Evolutionary conservation across 2,797 vertebrate species (phyloP), one percentile per base, ranked within the genome.

Genomic region (Coregonus ussuriensis): DNA sequence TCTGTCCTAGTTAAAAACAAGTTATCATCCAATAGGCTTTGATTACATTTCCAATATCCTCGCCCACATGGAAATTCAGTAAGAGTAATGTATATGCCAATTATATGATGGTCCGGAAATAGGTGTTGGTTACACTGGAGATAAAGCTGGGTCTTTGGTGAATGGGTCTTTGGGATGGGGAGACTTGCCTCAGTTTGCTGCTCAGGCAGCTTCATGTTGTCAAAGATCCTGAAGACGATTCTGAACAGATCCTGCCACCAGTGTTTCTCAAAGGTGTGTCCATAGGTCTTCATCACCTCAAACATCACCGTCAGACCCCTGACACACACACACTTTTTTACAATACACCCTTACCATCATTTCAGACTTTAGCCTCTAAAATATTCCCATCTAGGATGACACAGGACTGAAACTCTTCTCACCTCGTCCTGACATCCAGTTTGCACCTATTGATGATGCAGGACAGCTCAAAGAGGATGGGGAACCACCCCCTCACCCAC

Each of bases 381-480:
- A 47, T 47, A 47, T 47, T 11, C 41, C 41, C 9, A 47, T 47
- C 6, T 62, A 21, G 0, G 56, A 18, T 21, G 56, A n/a, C 56
- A 62, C 18, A 62, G 18, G n/a, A 62, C 56, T 6, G 1, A 47
- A n/a, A 31, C 7, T 18, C 54, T 37, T 3, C 95, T 93, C 93
- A 99, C 98, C 98, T 98, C 94, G 98, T 99, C 93, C 98, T 96
- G 94, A 99, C 98, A 90, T 99, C 98, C 95, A 99, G 95, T 92
- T 99, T 99, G 94, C 98, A 99, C 94, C 98, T 95, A 94, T 99
- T 99, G 95, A 99, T 99, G 95, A 99, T 98, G 93, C 98, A 99
- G 81, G 98, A 99, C 77, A 99, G 94, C 89, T 99, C 98, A 62
- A 99, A 99, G 69, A 99, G 96, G 87, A 99, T 99, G 72, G 98